Conservation (phyloP, 2,888 invertebrate species). For the Hofmannophila pseudospretella region DNA sequence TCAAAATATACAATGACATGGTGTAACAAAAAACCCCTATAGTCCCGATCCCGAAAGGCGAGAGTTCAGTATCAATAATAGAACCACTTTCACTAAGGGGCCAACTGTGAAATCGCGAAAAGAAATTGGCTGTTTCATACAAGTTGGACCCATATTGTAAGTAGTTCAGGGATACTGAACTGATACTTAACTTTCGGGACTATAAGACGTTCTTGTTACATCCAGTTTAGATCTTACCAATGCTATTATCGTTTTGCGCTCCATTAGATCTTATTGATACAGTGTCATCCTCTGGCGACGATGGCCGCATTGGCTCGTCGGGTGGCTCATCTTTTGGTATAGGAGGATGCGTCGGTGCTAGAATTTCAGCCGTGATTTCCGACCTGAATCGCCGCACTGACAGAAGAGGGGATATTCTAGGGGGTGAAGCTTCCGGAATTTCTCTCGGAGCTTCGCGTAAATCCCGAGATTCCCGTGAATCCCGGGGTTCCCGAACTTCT, state of each 20-base stretch:
- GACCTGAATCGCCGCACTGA: slow-evolving; percentile 66
- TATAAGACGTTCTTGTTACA: too few relatives aligned
- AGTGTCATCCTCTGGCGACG: slow-evolving; percentile 78
- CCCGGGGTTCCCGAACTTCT: slow-evolving; percentile 48
- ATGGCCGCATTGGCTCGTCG: slow-evolving; percentile 71
- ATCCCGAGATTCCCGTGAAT: slow-evolving; percentile 45
- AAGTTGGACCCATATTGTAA: too few relatives aligned
- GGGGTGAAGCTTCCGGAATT: slow-evolving; percentile 62
- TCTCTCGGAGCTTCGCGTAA: slow-evolving; percentile 44
- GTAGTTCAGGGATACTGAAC: too few relatives aligned
- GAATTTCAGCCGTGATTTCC: slow-evolving; percentile 52
- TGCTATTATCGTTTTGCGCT: slow-evolving; percentile 68
- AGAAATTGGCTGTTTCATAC: too few relatives aligned
- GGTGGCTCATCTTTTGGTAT: slow-evolving; percentile 75
- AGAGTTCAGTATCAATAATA: too few relatives aligned
- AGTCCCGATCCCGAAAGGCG: too few relatives aligned
- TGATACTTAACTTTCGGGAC: too few relatives aligned
- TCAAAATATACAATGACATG: too few relatives aligned
- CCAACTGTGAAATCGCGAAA: too few relatives aligned
- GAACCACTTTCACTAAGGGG: too few relatives aligned
- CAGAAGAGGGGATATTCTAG: slow-evolving; percentile 69
- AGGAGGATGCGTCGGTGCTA: slow-evolving; percentile 65
- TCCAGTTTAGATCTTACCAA: too few relatives aligned
- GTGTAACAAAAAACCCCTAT: too few relatives aligned
- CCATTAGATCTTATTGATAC: slow-evolving; percentile 76